A percentile compares a stretch with the other conserved stretches of the same genome.
Evolutionary conservation across 1,140 invertebrate genomes (phyloP).

Genomic region (Lineus longissimus): DNA sequence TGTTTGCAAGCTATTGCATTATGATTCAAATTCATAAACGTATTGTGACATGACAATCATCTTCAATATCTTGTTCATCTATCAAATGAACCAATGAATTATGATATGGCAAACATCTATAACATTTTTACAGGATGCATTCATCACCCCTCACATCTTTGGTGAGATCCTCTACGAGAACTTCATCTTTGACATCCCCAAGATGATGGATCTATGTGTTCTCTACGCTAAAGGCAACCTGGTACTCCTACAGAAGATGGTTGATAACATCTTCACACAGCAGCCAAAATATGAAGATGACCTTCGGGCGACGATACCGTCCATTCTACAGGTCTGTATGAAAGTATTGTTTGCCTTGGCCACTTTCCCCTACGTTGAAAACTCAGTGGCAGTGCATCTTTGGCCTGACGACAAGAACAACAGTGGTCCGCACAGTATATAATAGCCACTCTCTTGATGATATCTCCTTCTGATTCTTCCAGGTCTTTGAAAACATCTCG

Average conservation of each 20-base stretch:
- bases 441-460: too few relatives aligned
- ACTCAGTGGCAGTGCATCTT: too few relatives aligned
- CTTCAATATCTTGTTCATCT: too few relatives aligned
- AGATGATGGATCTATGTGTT: constrained; percentile 73
- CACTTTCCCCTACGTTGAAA: too few relatives aligned
- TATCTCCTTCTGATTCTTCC: background rate
- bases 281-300: constrained; percentile 72
- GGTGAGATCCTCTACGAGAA: constrained; percentile 72
- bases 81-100: too few relatives aligned
- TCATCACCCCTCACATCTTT: constrained; percentile 64
- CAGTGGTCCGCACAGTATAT: too few relatives aligned
- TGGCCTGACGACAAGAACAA: too few relatives aligned
- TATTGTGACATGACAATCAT: too few relatives aligned
- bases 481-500: constrained; percentile 52
- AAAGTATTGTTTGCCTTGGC: too few relatives aligned
- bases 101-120: too few relatives aligned
- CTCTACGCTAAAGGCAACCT: constrained; percentile 67
- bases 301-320: constrained; percentile 58
- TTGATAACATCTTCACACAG: constrained; percentile 64
- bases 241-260: constrained; percentile 61
- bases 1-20: too few relatives aligned
- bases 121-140: constrained; percentile 58
- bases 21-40: too few relatives aligned
- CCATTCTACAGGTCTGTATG: constrained; percentile 42
- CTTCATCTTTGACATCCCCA: constrained; percentile 75